Percentiles rank a stretch among this genome's conserved stretches.
These are phyloP conservation scores for Heliconius erato DNA, from an alignment of 2,888 invertebrate genomes.

Conservation along the genomic window DNA sequence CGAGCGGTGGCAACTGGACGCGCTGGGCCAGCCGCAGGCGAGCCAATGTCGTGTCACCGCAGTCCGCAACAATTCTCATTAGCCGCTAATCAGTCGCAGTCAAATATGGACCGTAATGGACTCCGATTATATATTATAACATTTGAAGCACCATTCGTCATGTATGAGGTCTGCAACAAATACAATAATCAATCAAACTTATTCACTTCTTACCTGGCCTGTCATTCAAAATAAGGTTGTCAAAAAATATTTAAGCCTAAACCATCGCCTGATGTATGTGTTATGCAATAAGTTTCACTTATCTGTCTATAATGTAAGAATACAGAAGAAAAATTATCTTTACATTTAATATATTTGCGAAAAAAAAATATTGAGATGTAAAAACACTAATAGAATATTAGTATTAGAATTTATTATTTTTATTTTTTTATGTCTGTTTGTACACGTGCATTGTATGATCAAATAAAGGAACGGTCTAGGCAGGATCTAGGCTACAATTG, in stretches of 20 bases:
- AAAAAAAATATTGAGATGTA: too few relatives aligned
- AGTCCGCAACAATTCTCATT: constrained; percentile 46
- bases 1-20: constrained; percentile 4
- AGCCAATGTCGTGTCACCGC: constrained; percentile 38
- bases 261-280: constrained; percentile 12
- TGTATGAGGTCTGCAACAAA: constrained; percentile 37
- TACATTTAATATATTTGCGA: too few relatives aligned
- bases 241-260: constrained; percentile 31
- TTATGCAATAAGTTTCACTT: constrained; percentile 43
- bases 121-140: constrained; percentile 45
- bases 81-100: constrained; percentile 52
- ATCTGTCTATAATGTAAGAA: not conserved
- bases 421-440: too few relatives aligned
- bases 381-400: too few relatives aligned
- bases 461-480: too few relatives aligned
- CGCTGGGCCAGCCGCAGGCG: constrained; percentile 17
- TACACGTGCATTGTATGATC: too few relatives aligned
- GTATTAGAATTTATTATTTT: too few relatives aligned
- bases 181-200: constrained; percentile 42
- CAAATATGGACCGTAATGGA: constrained; percentile 52
- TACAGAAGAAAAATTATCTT: too few relatives aligned
- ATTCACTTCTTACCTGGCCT: constrained; percentile 37
- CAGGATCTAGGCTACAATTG: too few relatives aligned
- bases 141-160: constrained; percentile 43
- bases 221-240: constrained; percentile 34